Conservation (phyloP, 2,888 invertebrate genomes). For the Macaria notata region DNA sequence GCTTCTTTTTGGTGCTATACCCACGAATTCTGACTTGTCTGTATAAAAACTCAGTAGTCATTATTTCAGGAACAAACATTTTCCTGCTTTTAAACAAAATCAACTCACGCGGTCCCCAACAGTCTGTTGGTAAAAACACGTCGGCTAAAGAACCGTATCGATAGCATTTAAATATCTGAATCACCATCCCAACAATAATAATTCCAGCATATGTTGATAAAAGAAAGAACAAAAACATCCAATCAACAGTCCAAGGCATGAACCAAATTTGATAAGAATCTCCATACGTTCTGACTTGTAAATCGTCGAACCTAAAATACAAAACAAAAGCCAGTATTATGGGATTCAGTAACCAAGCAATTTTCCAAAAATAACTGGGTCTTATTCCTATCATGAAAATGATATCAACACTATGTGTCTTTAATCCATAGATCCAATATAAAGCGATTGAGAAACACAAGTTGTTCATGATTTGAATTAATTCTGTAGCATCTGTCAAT, state of each 20-base stretch:
- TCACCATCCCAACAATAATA: conserved; percentile 45
- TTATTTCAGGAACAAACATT: conserved; percentile 76
- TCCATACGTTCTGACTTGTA: conserved; percentile 36
- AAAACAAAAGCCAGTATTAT: conserved; percentile 46
- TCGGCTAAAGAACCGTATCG: conserved; percentile 33
- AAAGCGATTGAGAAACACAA: conserved; percentile 60
- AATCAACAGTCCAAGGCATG: conserved; percentile 38
- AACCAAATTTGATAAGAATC: conserved; percentile 43
- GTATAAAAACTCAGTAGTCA: conserved; percentile 77
- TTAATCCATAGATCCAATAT: conserved; percentile 69
- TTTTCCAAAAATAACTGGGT: conserved; percentile 64
- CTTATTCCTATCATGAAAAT: conserved; percentile 75
- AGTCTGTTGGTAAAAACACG: conserved; percentile 45
- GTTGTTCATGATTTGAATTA: conserved; percentile 58
- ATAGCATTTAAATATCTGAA: conserved; percentile 44
- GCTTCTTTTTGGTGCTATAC: conserved; percentile 43
- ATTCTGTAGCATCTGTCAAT: conserved; percentile 51
- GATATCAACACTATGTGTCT: conserved; percentile 66
- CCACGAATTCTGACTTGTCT: conserved; percentile 70
- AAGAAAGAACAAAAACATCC: conserved; percentile 48
- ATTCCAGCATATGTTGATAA: conserved; percentile 49
- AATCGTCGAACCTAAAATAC: conserved; percentile 39
- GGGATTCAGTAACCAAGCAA: conserved; percentile 61
- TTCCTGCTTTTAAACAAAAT: conserved; percentile 65
- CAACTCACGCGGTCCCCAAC: conserved; percentile 67